These are phyloP conservation scores for Lasioglossum lativentre DNA, from an alignment of 2,888 invertebrate genomes.

Conservation along the genomic window DNA sequence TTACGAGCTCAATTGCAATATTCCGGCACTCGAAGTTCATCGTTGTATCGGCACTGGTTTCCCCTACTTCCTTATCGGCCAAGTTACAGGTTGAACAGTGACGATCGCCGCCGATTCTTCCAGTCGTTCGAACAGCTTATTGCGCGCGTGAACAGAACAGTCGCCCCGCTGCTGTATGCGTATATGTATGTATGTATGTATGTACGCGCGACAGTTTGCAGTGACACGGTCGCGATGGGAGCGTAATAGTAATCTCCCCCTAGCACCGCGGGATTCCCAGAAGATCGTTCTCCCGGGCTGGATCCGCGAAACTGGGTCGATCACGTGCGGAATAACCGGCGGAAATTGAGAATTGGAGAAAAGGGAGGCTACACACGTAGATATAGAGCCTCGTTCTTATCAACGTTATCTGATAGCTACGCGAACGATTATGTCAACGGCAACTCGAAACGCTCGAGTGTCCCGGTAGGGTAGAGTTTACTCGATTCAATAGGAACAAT, in stretches of 20 bases:
- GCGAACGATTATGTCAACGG: conserved; percentile 15
- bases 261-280: neutral
- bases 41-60: conserved; percentile 17
- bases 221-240: neutral
- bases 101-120: conserved; percentile 36
- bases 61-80: conserved; percentile 48
- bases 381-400: conserved; percentile 33
- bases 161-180: no score
- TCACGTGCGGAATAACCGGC: neutral
- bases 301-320: neutral
- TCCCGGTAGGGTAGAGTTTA: neutral
- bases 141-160: conserved; percentile 34
- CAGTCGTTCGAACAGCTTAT: conserved; percentile 39
- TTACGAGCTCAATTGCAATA: conserved; percentile 52
- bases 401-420: conserved; percentile 50
- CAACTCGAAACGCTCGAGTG: neutral
- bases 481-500: conserved; percentile 22
- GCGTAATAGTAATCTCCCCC: neutral
- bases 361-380: neutral
- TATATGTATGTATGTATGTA: no score
- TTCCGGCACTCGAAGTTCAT: conserved; percentile 45
- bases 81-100: conserved; percentile 22
- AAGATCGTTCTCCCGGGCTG: neutral
- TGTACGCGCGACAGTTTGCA: neutral
- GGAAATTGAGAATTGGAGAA: neutral